These are phyloP conservation scores for Hirtodrosophila duncani DNA, from an alignment of 2,888 invertebrate species.

Conservation along the genomic window DNA sequence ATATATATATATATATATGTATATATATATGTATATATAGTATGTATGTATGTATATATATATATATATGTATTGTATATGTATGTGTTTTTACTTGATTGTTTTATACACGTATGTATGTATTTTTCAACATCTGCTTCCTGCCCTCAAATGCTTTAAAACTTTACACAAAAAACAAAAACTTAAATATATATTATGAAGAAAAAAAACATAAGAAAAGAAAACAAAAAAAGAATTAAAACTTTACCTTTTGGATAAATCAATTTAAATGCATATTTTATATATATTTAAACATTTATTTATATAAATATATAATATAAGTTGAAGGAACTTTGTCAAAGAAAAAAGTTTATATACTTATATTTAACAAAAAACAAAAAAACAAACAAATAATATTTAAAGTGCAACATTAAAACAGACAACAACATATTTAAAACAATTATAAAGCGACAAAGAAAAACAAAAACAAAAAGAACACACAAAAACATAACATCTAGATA, in stretches of 20 bases:
- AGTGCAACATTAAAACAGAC: constrained; percentile 53
- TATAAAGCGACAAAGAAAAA: constrained; percentile 33
- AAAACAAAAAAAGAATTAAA: constrained; percentile 59
- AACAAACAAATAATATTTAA: constrained; percentile 57
- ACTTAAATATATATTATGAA: constrained; percentile 48
- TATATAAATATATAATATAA: constrained; percentile 60
- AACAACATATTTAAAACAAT: constrained; percentile 52
- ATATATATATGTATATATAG: constrained; percentile 46
- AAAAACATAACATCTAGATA: constrained; percentile 68
- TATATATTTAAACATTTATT: constrained; percentile 70
- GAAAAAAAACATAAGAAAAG: constrained; percentile 15
- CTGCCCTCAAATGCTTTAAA: constrained; percentile 73
- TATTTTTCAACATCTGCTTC: constrained; percentile 73
- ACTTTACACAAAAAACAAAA: constrained; percentile 60
- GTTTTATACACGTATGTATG: constrained; percentile 70
- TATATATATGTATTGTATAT: constrained; percentile 29
- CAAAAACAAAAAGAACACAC: constrained; percentile 25
- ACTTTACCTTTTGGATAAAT: constrained; percentile 72
- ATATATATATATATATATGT: constrained; percentile 13
- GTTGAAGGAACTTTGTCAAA: constrained; percentile 63
- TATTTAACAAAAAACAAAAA: constrained; percentile 41
- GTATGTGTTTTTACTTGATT: constrained; percentile 46
- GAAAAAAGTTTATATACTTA: constrained; percentile 67
- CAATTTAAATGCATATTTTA: constrained; percentile 70
- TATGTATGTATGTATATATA: constrained; percentile 38